Conservation (phyloP, 2,113 vertebrate species). For the Felis catus region F.catus_Fca126_mat1.0 CM031424.1:71933001-71933500, state of each 20-base stretch:
- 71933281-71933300: background rate
- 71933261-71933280: constrained; percentile 5
- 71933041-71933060: constrained; percentile 9
- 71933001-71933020: background rate
- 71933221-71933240: background rate
- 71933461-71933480: constrained; percentile 30
- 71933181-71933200: background rate
- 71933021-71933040: background rate
- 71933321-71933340: constrained; percentile 10
- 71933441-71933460: background rate
- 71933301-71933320: background rate
- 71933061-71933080: background rate
- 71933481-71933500: background rate
- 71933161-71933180: constrained; percentile 11
- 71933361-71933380: background rate
- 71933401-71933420: background rate
- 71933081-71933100: background rate
- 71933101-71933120: background rate
- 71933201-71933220: background rate
- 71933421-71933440: constrained; percentile 13
- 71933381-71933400: background rate
- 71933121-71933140: background rate
- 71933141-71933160: background rate
- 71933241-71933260: constrained; percentile 33
- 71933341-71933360: constrained; percentile 24